These are phyloP conservation scores for Calephelis virginiensis DNA, from an alignment of 1,140 invertebrate species.

Conservation along the genomic window DNA sequence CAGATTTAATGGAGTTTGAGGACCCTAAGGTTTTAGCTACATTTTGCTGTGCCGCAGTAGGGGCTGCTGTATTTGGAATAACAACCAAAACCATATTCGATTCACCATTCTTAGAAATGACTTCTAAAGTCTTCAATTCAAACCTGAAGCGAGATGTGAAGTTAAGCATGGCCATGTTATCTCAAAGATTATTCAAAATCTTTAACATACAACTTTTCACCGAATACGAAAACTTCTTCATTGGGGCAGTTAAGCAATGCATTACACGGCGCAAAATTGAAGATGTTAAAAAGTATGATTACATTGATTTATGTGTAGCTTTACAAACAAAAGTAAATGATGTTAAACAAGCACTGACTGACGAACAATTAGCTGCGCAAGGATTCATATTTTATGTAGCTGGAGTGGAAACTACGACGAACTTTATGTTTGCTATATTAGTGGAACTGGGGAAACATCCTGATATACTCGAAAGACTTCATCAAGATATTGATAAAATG, in stretches of 20 bases:
- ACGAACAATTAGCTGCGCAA: slow-evolving; percentile 58
- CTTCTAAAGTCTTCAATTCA: slow-evolving; percentile 26
- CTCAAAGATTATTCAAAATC: slow-evolving; percentile 23
- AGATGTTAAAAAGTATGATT: slow-evolving; percentile 42
- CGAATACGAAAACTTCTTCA: slow-evolving; percentile 40
- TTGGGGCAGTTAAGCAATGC: slow-evolving; percentile 43
- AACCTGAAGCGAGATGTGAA: slow-evolving; percentile 31
- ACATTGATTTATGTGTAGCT: slow-evolving; percentile 46
- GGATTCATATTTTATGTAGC: slow-evolving; percentile 74
- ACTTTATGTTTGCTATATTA: slow-evolving; percentile 69
- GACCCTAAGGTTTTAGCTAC: slow-evolving; percentile 28
- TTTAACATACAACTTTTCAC: slow-evolving; percentile 38
- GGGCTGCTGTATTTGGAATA: slow-evolving; percentile 44
- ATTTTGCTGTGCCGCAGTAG: slow-evolving; percentile 39
- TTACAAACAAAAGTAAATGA: slow-evolving; percentile 36
- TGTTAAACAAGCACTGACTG: slow-evolving; percentile 39
- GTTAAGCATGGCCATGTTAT: slow-evolving; percentile 29
- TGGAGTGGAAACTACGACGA: slow-evolving; percentile 81
- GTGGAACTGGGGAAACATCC: slow-evolving; percentile 76
- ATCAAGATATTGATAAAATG: slow-evolving; percentile 79
- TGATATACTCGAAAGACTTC: slow-evolving; percentile 76
- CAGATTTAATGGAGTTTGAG: slow-evolving; percentile 30
- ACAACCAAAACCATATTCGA: slow-evolving; percentile 37
- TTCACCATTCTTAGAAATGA: slow-evolving; percentile 43
- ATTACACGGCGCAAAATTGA: slow-evolving; percentile 36